Conservation (phyloP, 2,797 vertebrate species). For the Sciurus vulgaris region DNA sequence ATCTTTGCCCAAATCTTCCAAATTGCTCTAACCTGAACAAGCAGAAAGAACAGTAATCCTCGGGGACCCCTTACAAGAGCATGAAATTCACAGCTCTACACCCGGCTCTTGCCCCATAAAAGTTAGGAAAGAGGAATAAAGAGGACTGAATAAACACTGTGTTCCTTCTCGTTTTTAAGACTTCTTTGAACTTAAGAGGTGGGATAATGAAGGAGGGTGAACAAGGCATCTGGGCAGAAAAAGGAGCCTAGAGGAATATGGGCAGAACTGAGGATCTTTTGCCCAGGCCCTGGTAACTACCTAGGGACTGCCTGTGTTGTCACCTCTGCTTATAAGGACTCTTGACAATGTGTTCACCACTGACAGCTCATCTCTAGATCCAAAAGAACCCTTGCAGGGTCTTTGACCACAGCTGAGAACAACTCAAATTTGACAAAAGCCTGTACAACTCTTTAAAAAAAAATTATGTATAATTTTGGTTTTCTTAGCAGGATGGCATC, state of each 20-base stretch:
- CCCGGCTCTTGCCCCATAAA: too few relatives aligned
- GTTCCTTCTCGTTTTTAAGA: neutral
- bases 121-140: neutral
- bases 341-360: neutral
- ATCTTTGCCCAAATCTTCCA: neutral
- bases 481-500: neutral
- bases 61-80: neutral
- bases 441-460: constrained; percentile 22
- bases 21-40: neutral
- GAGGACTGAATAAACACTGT: neutral
- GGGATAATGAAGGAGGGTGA: neutral
- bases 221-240: neutral
- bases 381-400: neutral
- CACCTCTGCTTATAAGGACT: neutral
- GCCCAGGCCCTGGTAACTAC: neutral
- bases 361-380: neutral
- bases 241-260: neutral
- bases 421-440: neutral
- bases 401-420: neutral
- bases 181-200: constrained; percentile 7
- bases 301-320: neutral
- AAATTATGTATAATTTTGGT: neutral
- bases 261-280: neutral
- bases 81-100: neutral
- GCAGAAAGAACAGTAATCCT: neutral